phyloP scores from a whole-genome alignment of 2,888 invertebrate species.

The Coenonympha arcania region DNA sequence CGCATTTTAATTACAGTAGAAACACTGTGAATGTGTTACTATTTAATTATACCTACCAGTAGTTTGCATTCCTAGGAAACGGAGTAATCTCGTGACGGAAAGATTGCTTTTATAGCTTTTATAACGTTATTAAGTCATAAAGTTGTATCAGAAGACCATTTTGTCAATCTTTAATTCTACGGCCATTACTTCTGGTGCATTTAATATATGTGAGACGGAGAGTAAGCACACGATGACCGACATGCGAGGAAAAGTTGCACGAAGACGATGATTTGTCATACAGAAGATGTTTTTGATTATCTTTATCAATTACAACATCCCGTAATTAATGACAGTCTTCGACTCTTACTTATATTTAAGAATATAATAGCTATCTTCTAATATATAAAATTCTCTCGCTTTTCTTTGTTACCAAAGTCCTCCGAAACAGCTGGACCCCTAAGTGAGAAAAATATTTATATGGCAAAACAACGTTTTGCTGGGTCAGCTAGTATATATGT shows the following conservation, averaged over 20 bases:
- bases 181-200: conserved; percentile 10
- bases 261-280: too few relatives aligned
- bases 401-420: too few relatives aligned
- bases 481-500: too few relatives aligned
- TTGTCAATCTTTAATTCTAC: conserved; percentile 27
- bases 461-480: too few relatives aligned
- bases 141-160: conserved; percentile 21
- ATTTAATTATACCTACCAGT: not conserved
- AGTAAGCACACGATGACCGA: conserved; percentile 8
- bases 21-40: not conserved
- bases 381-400: too few relatives aligned
- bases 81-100: conserved; percentile 48
- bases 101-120: conserved; percentile 25
- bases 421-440: too few relatives aligned
- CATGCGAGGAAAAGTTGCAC: not conserved
- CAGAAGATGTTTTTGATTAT: too few relatives aligned
- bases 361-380: too few relatives aligned
- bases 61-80: conserved; percentile 49
- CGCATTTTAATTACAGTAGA: not conserved
- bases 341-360: too few relatives aligned
- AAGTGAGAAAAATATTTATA: too few relatives aligned
- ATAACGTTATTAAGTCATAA: conserved; percentile 32
- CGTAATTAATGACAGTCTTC: too few relatives aligned
- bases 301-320: too few relatives aligned
- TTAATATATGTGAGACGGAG: not conserved